phyloP scores from a whole-genome alignment of 1,140 invertebrate species.

The Grapholita molesta region DNA sequence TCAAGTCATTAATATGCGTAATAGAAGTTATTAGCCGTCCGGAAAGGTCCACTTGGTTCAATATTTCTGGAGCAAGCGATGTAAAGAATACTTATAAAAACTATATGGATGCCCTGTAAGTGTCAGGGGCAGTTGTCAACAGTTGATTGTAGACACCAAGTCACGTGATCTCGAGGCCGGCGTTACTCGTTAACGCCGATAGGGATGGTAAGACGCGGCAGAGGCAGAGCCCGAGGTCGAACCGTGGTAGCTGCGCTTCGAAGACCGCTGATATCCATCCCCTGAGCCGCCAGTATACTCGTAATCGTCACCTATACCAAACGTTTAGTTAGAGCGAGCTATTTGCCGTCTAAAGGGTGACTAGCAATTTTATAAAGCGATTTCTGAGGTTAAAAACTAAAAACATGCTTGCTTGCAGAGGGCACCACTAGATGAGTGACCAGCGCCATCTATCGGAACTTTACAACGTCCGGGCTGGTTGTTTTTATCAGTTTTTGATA shows the following conservation, averaged over 20 bases:
- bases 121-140: constrained; percentile 24
- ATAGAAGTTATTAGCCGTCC: no score
- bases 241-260: constrained; percentile 65
- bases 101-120: no score
- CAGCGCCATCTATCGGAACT: no score
- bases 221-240: constrained; percentile 52
- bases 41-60: no score
- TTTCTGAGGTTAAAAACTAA: constrained; percentile 23
- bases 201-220: constrained; percentile 70
- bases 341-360: background rate
- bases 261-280: constrained; percentile 64
- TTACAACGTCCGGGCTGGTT: no score
- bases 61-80: no score
- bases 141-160: constrained; percentile 7
- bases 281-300: constrained; percentile 70
- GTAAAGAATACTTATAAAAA: no score
- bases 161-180: background rate
- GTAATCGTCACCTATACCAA: constrained; percentile 65
- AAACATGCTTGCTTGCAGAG: background rate
- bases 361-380: constrained; percentile 8
- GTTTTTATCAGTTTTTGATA: no score
- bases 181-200: constrained; percentile 62
- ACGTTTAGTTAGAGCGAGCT: constrained; percentile 27
- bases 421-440: no score
- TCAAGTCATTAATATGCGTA: no score